phyloP scores from a whole-genome alignment of 2,113 vertebrate species.

The Phodopus roborovskii region DNA sequence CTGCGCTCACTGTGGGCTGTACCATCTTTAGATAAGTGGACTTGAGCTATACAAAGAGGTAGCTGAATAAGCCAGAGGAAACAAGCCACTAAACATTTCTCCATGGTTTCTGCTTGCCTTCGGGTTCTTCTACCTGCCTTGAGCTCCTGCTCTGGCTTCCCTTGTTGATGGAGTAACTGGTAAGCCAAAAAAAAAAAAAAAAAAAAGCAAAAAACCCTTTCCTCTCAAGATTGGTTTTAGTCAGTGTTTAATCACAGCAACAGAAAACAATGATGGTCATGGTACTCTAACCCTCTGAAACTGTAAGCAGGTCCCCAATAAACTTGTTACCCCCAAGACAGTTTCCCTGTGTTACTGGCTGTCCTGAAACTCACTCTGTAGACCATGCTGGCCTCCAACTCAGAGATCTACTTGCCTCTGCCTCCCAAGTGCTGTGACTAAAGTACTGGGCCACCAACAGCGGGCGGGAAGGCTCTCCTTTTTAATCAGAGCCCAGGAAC shows the following conservation, averaged over 20 bases:
- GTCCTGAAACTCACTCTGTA: not conserved
- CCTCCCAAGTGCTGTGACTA: not conserved
- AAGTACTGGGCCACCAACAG: too few relatives aligned
- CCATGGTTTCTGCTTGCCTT: not conserved
- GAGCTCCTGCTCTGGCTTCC: not conserved
- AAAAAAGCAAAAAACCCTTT: too few relatives aligned
- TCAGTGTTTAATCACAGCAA: not conserved
- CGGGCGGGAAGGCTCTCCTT: not conserved
- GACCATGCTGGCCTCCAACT: not conserved
- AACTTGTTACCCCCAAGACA: not conserved
- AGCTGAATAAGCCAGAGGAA: not conserved
- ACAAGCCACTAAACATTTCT: not conserved
- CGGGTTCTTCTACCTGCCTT: not conserved
- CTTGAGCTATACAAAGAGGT: not conserved
- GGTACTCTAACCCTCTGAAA: not conserved
- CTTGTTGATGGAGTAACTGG: not conserved
- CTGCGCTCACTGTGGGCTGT: not conserved
- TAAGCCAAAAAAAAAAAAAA: not conserved
- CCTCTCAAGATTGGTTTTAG: not conserved
- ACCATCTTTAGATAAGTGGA: not conserved
- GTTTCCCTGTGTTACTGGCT: not conserved
- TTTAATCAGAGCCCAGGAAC: constrained; percentile 19
- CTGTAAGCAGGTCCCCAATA: not conserved
- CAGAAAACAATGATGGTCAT: not conserved
- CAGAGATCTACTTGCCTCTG: not conserved